Evolutionary conservation across 2,797 vertebrate species (phyloP).

Genomic region (Sebastes reedi): DNA sequence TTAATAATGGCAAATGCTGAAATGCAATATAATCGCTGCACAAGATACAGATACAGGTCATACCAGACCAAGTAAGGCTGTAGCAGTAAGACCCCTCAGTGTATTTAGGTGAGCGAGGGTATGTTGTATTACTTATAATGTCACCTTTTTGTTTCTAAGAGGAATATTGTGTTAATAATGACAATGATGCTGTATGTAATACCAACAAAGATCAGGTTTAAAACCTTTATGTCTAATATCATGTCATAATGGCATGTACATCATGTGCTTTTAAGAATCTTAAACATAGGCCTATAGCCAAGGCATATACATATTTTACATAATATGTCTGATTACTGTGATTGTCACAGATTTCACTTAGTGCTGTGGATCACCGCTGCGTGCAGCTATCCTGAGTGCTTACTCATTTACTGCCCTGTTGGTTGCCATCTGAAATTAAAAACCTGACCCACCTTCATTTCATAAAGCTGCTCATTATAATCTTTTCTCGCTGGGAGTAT

Average conservation of each 20-base stretch:
- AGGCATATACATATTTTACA: neutral
- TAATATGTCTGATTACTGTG: neutral
- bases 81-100: neutral
- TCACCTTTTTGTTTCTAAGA: neutral
- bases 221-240: neutral
- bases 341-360: neutral
- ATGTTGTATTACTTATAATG: neutral
- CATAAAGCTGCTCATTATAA: conserved; percentile 40
- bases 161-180: neutral
- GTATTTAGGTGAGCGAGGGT: neutral
- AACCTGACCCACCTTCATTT: conserved; percentile 33
- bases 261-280: neutral
- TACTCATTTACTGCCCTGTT: conserved; percentile 19
- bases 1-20: too few relatives aligned
- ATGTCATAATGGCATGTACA: neutral
- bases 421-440: conserved; percentile 40
- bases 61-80: neutral
- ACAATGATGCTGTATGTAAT: neutral
- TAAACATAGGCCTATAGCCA: neutral
- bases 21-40: too few relatives aligned
- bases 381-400: neutral
- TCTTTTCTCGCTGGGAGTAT: conserved; percentile 10
- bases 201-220: neutral
- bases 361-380: neutral
- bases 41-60: too few relatives aligned